Percentiles rank a stretch among this genome's conserved stretches.
Evolutionary conservation across 2,888 invertebrate genomes (phyloP).

Genomic region (Netelia melanura): DNA sequence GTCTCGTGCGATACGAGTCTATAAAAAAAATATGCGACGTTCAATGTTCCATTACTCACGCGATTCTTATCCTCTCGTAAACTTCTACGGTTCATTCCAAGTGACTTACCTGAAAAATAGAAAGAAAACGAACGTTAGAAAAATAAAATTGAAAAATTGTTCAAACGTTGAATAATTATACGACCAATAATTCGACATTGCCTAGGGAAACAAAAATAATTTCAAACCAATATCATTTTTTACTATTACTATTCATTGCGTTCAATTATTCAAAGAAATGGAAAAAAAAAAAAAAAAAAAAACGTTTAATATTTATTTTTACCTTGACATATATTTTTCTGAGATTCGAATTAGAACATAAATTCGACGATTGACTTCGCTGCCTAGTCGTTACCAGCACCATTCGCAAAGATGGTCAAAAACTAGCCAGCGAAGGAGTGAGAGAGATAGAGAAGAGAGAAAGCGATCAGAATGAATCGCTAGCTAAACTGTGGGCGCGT

Average conservation of each 20-base stretch:
- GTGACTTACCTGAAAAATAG: conserved; percentile 58
- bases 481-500: conserved; percentile 38
- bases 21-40: no score
- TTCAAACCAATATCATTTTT: no score
- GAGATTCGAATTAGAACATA: no score
- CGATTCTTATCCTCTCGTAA: neutral
- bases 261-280: no score
- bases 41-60: neutral
- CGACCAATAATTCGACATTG: no score
- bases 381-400: neutral
- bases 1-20: no score
- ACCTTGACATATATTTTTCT: no score
- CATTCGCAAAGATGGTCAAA: conserved; percentile 7
- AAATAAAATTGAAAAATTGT: no score
- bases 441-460: neutral
- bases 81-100: neutral
- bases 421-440: conserved; percentile 2
- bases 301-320: neutral
- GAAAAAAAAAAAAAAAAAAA: no score
- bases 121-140: conserved; percentile 1
- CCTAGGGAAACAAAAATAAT: no score
- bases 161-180: no score
- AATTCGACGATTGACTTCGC: neutral
- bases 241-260: no score
- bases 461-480: conserved; percentile 21